Evolutionary conservation across 2,113 vertebrate species (phyloP).

Genomic region (Rattus rattus): DNA sequence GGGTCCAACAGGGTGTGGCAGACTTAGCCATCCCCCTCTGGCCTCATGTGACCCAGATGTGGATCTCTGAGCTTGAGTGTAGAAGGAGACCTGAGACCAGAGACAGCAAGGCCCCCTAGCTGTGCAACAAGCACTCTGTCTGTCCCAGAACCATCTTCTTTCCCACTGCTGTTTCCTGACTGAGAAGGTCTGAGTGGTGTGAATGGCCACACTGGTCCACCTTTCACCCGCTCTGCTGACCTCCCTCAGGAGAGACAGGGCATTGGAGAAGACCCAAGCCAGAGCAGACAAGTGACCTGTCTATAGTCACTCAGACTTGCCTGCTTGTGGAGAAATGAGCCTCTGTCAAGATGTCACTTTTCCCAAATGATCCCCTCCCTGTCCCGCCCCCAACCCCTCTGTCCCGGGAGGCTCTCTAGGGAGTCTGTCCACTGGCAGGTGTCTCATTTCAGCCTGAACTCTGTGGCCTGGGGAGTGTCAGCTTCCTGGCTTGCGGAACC

Average conservation of each 20-base stretch:
- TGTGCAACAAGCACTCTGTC: not conserved
- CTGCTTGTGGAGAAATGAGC: too few relatives aligned
- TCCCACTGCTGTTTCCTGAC: not conserved
- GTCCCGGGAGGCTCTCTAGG: not conserved
- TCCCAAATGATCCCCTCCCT: not conserved
- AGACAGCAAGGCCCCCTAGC: not conserved
- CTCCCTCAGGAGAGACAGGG: not conserved
- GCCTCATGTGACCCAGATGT: not conserved
- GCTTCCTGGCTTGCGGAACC: not conserved
- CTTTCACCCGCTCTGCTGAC: not conserved
- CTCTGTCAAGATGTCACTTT: too few relatives aligned
- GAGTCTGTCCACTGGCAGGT: not conserved
- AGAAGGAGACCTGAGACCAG: not conserved
- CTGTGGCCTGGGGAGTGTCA: not conserved
- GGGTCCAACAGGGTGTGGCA: not conserved
- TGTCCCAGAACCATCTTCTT: too few relatives aligned
- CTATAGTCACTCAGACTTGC: not conserved
- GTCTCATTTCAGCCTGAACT: not conserved
- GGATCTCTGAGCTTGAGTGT: not conserved
- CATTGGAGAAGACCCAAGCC: not conserved
- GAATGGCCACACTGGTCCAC: not conserved
- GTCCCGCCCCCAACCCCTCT: too few relatives aligned
- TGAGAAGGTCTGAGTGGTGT: not conserved
- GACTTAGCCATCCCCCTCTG: not conserved
- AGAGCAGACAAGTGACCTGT: not conserved